Evolutionary conservation across 2,113 vertebrate species (phyloP).

Genomic region (Silurus asotus): DNA sequence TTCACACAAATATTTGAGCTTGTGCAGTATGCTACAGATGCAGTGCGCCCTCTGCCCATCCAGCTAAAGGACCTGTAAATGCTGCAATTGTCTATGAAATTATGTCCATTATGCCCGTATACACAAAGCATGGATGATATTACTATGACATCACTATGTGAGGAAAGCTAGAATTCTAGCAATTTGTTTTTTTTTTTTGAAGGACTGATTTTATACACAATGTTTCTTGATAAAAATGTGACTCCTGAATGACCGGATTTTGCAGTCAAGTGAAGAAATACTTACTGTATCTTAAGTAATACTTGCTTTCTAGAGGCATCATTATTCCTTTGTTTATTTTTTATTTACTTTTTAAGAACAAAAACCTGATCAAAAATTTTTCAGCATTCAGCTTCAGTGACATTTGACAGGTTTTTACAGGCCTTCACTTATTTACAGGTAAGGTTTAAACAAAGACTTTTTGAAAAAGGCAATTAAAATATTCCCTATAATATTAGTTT

Average conservation of each 20-base stretch:
- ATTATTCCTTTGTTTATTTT: no score
- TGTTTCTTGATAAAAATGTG: neutral
- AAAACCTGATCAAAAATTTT: neutral
- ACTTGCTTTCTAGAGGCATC: neutral
- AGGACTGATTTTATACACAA: no score
- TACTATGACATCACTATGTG: neutral
- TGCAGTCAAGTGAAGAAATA: neutral
- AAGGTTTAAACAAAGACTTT: conserved; percentile 21
- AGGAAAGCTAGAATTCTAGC: neutral
- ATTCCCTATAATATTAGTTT: conserved; percentile 44
- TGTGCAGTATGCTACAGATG: no score
- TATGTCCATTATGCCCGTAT: neutral
- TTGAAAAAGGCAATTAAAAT: conserved; percentile 49
- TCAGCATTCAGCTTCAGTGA: neutral
- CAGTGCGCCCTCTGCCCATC: no score
- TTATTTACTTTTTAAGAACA: no score
- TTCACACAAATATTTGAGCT: no score
- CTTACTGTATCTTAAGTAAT: no score
- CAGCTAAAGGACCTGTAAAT: no score
- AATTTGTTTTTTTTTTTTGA: neutral
- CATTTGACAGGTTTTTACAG: neutral
- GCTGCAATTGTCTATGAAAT: neutral
- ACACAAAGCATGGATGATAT: neutral
- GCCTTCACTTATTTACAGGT: neutral
- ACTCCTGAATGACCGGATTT: neutral